phyloP scores from a whole-genome alignment of 64 coral and sea anemone genomes.

The Astreopora myriophthalma region DNA sequence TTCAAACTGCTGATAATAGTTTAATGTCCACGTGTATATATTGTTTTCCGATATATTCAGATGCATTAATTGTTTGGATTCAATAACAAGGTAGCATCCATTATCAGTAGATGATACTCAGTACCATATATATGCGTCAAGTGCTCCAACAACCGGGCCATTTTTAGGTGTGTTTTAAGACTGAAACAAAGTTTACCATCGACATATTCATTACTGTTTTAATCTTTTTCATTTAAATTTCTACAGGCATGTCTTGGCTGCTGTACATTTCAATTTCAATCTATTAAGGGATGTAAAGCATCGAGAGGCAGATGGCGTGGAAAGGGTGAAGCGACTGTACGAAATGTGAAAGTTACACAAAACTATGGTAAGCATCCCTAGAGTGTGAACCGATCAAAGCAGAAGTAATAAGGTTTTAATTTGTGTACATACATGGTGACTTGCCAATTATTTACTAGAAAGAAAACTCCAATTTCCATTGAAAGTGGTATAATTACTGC shows the following conservation, averaged over 20 bases:
- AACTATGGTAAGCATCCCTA: neutral
- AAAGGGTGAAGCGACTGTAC: constrained; percentile 35
- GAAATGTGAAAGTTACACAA: constrained; percentile 28
- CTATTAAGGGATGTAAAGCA: neutral
- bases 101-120: too few species aligned
- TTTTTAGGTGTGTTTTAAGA: neutral
- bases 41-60: too few species aligned
- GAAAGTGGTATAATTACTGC: neutral
- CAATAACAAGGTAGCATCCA: too few species aligned
- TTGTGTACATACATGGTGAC: neutral
- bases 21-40: too few species aligned
- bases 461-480: neutral
- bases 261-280: constrained; percentile 43
- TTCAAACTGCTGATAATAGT: too few species aligned
- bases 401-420: too few species aligned
- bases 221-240: neutral
- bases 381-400: too few species aligned
- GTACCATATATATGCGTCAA: too few species aligned
- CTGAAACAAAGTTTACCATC: neutral
- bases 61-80: too few species aligned
- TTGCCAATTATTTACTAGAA: neutral
- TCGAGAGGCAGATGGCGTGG: neutral
- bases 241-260: constrained; percentile 41
- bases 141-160: too few species aligned
- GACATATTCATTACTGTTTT: neutral